Percentiles rank a stretch among this genome's conserved stretches.
Conservation (phyloP, 1,140 invertebrate species). For the Leptopilina boulardi region DNA sequence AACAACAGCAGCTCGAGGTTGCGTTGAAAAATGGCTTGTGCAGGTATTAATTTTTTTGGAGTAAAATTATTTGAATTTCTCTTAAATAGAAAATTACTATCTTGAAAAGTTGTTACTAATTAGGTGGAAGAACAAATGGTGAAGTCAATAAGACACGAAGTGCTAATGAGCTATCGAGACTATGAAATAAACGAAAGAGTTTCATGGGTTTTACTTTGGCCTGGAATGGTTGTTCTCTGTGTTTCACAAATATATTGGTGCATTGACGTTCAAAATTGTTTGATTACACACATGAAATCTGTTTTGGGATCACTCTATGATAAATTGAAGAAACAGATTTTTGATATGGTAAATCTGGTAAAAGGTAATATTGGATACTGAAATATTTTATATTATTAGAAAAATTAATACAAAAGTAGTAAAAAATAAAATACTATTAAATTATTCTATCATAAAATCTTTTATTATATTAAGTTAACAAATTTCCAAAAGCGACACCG, state of each 20-base stretch:
- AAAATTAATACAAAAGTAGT: too few relatives aligned
- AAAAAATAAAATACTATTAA: too few relatives aligned
- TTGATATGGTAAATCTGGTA: constrained; percentile 79
- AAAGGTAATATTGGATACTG: constrained; percentile 58
- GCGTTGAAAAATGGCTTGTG: constrained; percentile 95
- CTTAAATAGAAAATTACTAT: constrained; percentile 24
- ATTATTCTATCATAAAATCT: too few relatives aligned
- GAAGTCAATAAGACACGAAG: constrained; percentile 83
- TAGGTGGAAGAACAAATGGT: constrained; percentile 91
- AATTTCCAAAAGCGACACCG: too few relatives aligned
- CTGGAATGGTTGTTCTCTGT: constrained; percentile 92
- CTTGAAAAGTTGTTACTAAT: neutral
- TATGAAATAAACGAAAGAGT: constrained; percentile 81
- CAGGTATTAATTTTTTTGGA: constrained; percentile 72
- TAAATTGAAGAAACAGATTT: constrained; percentile 78
- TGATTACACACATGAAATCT: constrained; percentile 78
- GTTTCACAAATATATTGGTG: constrained; percentile 95
- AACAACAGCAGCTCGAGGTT: constrained; percentile 87
- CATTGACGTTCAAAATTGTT: constrained; percentile 82
- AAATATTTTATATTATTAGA: too few relatives aligned
- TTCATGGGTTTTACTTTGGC: constrained; percentile 90
- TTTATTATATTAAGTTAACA: too few relatives aligned
- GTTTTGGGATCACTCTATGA: constrained; percentile 78
- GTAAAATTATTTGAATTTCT: too few relatives aligned
- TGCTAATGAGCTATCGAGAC: constrained; percentile 83